These are phyloP conservation scores for Zootermopsis nevadensis DNA, from an alignment of 2,888 invertebrate species.

Conservation along the genomic window DNA sequence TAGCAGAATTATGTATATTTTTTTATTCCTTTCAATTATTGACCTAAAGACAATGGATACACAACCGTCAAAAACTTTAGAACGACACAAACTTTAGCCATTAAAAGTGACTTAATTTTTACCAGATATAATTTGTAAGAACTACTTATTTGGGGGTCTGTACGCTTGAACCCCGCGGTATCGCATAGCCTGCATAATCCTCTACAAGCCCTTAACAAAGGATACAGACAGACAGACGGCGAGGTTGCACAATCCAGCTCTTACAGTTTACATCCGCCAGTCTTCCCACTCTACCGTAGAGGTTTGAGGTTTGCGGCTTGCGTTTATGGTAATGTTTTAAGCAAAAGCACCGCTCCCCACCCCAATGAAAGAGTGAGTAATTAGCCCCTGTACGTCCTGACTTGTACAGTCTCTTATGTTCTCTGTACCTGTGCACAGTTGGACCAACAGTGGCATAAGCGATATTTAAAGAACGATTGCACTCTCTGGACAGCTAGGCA, in stretches of 20 bases:
- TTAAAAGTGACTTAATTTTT: background rate
- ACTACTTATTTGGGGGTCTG: conserved; percentile 14
- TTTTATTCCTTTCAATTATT: no score
- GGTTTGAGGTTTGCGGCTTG: conserved; percentile 37
- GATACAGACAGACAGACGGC: conserved; percentile 14
- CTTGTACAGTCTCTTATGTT: conserved; percentile 30
- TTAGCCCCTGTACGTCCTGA: conserved; percentile 34
- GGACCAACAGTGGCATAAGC: background rate
- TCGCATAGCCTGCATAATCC: conserved; percentile 16
- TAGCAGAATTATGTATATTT: no score
- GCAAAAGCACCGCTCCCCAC: conserved; percentile 23
- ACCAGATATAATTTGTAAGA: background rate
- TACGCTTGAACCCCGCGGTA: background rate
- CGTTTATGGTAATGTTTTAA: conserved; percentile 42
- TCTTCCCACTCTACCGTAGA: background rate
- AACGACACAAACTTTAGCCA: no score
- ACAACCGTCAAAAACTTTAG: no score
- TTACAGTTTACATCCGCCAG: conserved; percentile 14
- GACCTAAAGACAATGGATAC: no score
- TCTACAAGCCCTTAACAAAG: conserved; percentile 5
- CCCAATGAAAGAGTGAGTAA: conserved; percentile 28
- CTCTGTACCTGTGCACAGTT: background rate
- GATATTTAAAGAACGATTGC: background rate
- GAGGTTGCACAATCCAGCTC: conserved; percentile 2
- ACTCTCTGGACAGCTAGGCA: no score